Conservation (phyloP, 2,797 vertebrate genomes). For the Poeciliopsis turneri region DNA sequence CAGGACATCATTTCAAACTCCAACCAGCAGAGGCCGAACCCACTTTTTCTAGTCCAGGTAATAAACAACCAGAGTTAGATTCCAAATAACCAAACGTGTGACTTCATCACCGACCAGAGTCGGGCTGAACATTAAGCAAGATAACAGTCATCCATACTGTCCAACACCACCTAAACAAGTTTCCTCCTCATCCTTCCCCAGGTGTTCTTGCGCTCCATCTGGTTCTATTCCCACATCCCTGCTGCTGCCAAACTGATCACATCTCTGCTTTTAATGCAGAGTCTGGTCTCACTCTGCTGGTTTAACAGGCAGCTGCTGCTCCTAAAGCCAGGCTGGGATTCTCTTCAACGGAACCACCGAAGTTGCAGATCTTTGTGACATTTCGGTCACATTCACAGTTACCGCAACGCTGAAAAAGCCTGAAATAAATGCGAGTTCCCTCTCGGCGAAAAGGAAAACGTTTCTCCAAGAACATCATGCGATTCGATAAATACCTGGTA, state of each 20-base stretch:
- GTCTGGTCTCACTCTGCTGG: background rate
- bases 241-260: background rate
- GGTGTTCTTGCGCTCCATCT: background rate
- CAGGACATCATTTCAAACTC: background rate
- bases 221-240: background rate
- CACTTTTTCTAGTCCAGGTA: background rate
- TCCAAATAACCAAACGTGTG: background rate
- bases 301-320: background rate
- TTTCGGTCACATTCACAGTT: background rate
- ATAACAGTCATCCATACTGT: background rate
- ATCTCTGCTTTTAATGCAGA: background rate
- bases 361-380: background rate
- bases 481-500: slow-evolving; percentile 15
- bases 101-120: background rate
- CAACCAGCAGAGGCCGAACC: background rate
- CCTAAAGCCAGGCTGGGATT: background rate
- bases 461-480: slow-evolving; percentile 6
- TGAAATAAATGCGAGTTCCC: background rate
- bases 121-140: background rate
- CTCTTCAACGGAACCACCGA: background rate
- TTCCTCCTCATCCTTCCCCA: background rate
- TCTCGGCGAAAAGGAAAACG: background rate
- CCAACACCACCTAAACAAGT: background rate
- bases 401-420: background rate
- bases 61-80: background rate